Conservation (phyloP, 2,888 invertebrate species). For the Eilema depressum region DNA sequence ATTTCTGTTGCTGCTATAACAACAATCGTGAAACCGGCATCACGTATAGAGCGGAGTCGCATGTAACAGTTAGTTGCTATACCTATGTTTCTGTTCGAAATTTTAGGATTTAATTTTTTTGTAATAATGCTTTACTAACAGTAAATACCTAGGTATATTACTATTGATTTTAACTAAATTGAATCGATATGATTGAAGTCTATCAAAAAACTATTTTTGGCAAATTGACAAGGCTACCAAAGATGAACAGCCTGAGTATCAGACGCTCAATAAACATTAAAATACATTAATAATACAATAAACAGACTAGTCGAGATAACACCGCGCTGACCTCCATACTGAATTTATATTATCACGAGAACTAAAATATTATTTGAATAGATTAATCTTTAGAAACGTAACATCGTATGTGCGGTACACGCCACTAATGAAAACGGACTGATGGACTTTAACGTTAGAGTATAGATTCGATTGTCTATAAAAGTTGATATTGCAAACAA, state of each 20-base stretch:
- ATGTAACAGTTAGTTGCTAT: no score
- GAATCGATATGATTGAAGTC: background rate
- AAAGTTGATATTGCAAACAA: slow-evolving; percentile 59
- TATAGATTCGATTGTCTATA: slow-evolving; percentile 26
- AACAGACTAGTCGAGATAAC: slow-evolving; percentile 64
- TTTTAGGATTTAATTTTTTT: no score
- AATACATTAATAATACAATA: slow-evolving; percentile 60
- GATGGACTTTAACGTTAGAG: slow-evolving; percentile 18
- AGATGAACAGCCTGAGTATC: slow-evolving; percentile 26
- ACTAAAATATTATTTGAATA: slow-evolving; percentile 77
- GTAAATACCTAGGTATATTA: background rate
- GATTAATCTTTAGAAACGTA: slow-evolving; percentile 57
- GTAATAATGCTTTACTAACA: background rate
- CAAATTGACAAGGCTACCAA: slow-evolving; percentile 27
- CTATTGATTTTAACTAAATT: background rate
- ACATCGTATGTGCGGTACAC: slow-evolving; percentile 39
- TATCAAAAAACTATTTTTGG: slow-evolving; percentile 15
- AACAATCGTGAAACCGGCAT: no score
- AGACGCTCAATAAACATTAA: slow-evolving; percentile 41
- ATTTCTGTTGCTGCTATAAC: no score
- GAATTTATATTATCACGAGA: slow-evolving; percentile 73
- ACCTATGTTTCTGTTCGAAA: no score
- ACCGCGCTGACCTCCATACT: slow-evolving; percentile 69
- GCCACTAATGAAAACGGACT: slow-evolving; percentile 34
- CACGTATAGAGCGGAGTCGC: no score